phyloP scores from a whole-genome alignment of 2,888 invertebrate genomes.

The Pyrgus malvae region DNA sequence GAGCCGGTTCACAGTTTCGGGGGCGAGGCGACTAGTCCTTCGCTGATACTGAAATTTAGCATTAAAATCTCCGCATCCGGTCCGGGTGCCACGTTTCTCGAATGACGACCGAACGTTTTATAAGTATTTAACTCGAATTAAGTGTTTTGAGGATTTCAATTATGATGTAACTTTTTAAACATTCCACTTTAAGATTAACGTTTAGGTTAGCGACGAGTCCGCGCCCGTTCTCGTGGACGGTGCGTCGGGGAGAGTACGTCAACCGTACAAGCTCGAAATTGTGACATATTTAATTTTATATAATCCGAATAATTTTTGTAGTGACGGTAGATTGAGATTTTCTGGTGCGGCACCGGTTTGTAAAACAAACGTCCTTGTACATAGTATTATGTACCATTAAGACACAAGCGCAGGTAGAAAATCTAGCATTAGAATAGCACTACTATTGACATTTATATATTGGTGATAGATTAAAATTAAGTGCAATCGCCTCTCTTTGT shows the following conservation, averaged over 20 bases:
- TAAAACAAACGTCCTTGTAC: not conserved
- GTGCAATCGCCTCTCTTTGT: constrained; percentile 29
- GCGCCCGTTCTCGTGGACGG: not conserved
- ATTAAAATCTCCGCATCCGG: too few relatives aligned
- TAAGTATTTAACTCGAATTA: not conserved
- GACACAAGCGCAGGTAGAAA: not conserved
- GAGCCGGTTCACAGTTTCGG: too few relatives aligned
- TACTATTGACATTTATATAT: not conserved
- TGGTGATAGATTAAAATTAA: constrained; percentile 3
- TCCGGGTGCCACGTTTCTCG: too few relatives aligned
- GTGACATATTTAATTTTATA: too few relatives aligned
- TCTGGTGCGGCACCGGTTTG: not conserved
- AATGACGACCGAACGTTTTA: not conserved
- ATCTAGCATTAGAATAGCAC: not conserved
- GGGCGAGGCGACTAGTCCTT: too few relatives aligned
- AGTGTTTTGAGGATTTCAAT: not conserved
- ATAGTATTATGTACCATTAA: not conserved
- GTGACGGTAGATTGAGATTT: not conserved
- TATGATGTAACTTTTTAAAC: not conserved
- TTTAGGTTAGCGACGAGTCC: not conserved
- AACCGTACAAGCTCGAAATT: not conserved
- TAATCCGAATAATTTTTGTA: too few relatives aligned
- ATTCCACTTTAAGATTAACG: not conserved
- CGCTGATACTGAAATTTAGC: too few relatives aligned
- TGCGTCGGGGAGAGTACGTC: not conserved